Percentiles rank a stretch among this genome's conserved stretches.
These are phyloP conservation scores for Pseudotriccus pelzelni DNA, from an alignment of 2,797 vertebrate species.

Conservation along the genomic window DNA sequence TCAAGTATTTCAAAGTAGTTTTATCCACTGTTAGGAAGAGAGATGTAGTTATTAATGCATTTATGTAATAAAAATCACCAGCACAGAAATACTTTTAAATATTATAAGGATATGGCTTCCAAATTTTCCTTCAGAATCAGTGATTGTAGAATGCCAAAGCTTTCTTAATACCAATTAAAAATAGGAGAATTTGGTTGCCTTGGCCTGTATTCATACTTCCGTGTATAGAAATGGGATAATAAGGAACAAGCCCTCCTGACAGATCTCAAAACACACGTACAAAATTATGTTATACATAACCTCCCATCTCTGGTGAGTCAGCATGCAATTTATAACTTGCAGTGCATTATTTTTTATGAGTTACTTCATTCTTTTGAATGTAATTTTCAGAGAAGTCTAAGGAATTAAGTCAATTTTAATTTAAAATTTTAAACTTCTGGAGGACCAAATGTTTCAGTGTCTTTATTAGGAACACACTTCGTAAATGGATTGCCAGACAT, in stretches of 20 bases:
- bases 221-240: neutral
- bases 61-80: neutral
- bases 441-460: neutral
- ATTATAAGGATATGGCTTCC: neutral
- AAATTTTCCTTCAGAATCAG: neutral
- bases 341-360: neutral
- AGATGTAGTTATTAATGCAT: neutral
- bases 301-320: neutral
- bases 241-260: neutral
- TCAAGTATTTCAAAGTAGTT: neutral
- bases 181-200: neutral
- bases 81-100: neutral
- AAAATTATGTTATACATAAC: neutral
- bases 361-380: neutral
- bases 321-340: neutral
- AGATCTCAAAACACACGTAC: neutral
- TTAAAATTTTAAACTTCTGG: neutral
- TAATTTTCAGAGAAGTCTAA: neutral
- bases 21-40: neutral
- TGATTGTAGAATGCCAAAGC: neutral
- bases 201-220: neutral
- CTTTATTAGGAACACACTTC: neutral
- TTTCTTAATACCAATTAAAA: neutral
- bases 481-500: neutral
- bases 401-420: neutral